Base-by-base conservation (phyloP, 2,888 invertebrate genomes). In the Melolontha melolontha region DNA sequence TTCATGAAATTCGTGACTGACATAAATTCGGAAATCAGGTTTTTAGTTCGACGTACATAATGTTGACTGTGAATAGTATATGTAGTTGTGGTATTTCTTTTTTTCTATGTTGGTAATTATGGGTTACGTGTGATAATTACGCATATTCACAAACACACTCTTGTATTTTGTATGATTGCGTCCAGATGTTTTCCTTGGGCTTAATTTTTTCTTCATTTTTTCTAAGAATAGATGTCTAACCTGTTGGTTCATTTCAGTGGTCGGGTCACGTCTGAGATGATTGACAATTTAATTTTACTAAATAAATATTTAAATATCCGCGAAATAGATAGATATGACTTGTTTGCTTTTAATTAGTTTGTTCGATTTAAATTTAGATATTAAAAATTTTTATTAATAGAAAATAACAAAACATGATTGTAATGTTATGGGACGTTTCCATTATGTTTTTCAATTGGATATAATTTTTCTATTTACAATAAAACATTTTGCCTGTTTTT, bases 51-150 rank as follows among this genome's bases (percentile, higher is more conserved):
- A 34, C 8, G 7, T 8, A 34, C 34, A 34, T 6, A 34, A 34
- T 6, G 34, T 34, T 1, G 10, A 34, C 6, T 34, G 34, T 6
- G 34, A 6, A 34, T 34, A 34, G 1, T 34, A 10, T 34, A 34
- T 34, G n/a, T 8, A 34, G 34, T 34, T 34, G 34, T 10, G 34
- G 34, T 6, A 34, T 34, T 34, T 34, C 2, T 5, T 40, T 27
- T 39, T 54, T 11, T 6, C n/a, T 5, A 12, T 5, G 12, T 57
- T 42, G 8, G 6, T 57, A 27, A 57, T 57, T 57, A 22, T 14
- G 44, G 29, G 59, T 29, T 47, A 59, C n/a, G 47, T 47, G 29
- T 29, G 47, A 29, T 47, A 59, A 59, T 59, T 59, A 16, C 41
- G 6, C 34, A 5, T 34, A 34, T 10, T 10, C 6, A 59, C 16